A percentile compares a stretch with the other conserved stretches of the same genome.
Evolutionary conservation across 2,113 vertebrate species (phyloP).

Genomic region (Embiotoca jacksoni): DNA sequence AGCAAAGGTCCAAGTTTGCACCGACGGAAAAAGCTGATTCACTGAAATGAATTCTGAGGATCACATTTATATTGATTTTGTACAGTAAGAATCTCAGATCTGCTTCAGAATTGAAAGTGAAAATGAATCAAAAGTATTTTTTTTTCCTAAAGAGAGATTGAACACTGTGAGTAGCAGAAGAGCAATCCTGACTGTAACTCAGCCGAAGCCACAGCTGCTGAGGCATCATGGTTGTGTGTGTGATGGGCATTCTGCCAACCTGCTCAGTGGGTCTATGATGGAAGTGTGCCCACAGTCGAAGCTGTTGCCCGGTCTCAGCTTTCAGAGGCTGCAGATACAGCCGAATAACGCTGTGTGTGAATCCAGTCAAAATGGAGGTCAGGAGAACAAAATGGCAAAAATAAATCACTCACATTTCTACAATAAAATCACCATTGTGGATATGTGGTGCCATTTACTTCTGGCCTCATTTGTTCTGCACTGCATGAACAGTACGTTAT

Average conservation of each 20-base stretch:
- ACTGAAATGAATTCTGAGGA: neutral
- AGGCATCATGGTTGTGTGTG: slow-evolving; percentile 28
- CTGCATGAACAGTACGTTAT: neutral
- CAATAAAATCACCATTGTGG: neutral
- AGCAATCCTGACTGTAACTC: slow-evolving; percentile 25
- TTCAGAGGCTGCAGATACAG: slow-evolving; percentile 34
- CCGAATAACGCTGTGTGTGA: slow-evolving; percentile 6
- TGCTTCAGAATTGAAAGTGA: neutral
- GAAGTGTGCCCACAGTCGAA: slow-evolving; percentile 34
- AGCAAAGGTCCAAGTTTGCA: too few species aligned
- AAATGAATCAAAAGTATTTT: neutral
- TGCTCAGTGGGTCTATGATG: slow-evolving; percentile 42
- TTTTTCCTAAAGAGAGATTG: neutral
- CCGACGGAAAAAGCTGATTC: neutral
- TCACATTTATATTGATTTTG: neutral
- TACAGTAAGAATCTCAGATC: neutral
- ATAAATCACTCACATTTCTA: neutral
- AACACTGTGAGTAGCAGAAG: neutral
- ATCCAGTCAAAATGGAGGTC: slow-evolving; percentile 27
- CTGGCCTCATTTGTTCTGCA: neutral
- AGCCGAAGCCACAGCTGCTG: slow-evolving; percentile 42
- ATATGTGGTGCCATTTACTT: neutral
- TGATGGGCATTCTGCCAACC: slow-evolving; percentile 32
- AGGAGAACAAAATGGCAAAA: neutral
- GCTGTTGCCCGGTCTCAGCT: slow-evolving; percentile 41